Conservation (phyloP, 2,113 vertebrate species). For the Irena cyanogastra region DNA sequence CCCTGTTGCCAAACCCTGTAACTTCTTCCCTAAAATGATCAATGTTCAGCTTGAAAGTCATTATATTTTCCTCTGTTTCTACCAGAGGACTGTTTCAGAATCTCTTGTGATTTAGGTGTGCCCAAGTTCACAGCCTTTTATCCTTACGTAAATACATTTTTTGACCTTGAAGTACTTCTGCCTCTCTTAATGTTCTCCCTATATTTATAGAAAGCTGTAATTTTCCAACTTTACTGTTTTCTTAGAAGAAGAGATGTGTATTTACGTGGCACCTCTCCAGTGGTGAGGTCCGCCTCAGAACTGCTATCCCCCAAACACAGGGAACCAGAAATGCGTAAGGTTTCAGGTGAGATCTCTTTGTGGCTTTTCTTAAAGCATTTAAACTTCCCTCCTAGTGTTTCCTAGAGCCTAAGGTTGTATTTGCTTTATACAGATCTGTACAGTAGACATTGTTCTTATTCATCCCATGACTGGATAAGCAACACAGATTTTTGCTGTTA, state of each 20-base stretch:
- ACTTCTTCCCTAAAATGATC: neutral
- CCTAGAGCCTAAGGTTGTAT: neutral
- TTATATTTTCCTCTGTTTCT: neutral
- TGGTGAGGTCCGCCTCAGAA: neutral
- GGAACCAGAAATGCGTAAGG: neutral
- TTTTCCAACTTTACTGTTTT: neutral
- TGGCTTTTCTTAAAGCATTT: neutral
- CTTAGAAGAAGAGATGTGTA: neutral
- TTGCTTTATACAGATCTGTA: neutral
- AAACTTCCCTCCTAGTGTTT: neutral
- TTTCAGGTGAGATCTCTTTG: neutral
- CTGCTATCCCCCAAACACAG: neutral
- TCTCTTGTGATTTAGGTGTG: neutral
- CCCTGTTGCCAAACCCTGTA: neutral
- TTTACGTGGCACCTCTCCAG: neutral
- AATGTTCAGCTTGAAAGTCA: neutral
- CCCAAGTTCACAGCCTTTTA: neutral
- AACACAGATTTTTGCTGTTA: neutral
- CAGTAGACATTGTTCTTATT: neutral
- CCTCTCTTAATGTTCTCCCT: neutral
- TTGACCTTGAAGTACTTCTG: neutral
- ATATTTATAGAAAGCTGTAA: neutral
- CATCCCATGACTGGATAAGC: neutral
- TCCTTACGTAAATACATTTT: neutral
- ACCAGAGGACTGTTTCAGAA: neutral